Base-by-base conservation (phyloP, 2,113 vertebrate genomes). In the Climacteris rufus region DNA sequence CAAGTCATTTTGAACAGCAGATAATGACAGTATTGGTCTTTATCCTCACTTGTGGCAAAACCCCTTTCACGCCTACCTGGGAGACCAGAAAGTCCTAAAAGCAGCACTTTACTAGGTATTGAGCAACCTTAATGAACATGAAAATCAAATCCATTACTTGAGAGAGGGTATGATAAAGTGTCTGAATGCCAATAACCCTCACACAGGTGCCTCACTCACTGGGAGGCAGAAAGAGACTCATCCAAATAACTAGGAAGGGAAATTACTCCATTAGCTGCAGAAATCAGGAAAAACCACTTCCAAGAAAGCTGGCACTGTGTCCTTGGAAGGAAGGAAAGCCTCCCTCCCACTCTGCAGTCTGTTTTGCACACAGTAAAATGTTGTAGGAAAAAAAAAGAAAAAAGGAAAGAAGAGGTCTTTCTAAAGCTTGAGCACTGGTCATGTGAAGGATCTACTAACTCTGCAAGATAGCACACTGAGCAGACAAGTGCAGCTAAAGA, bases 91-190 rank as follows among this genome's bases (percentile, higher is more conserved):
- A 63, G 18, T 59, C 47, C 93, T 90, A 95, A 96, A 90, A 96
- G 85, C 85, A 93, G 50, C 79, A 71, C 31, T 95, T 92, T 63
- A 81, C 20, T 60, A 89, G 57, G 40, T 69, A 53, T 42, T 84
- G 20, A 92, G 49, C 17, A 68, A 81, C 56, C 56, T 44, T 92
- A 94, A 92, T 90, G 88, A 94, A 78, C 79, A 83, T 40, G 82
- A 92, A 95, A 96, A 96, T 90, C 40, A 90, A 95, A 56, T 24
- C 69, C n/a, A 68, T 93, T 92, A 84, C 44, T 28, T 71, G 49
- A 89, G n/a, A 94, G n/a, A 74, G n/a, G 15, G 35, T 56, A 54
- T 66, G 54, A 44, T 33, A 92, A 90, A 91, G 37, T 68, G 60
- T 68, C 60, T 83, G 37, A 39, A 59, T 93, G 66, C 50, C 49